A percentile compares a stretch with the other conserved stretches of the same genome.
These are phyloP conservation scores for Caenorhabditis sinica DNA, from an alignment of 2,888 invertebrate species.

Conservation along the genomic window DNA sequence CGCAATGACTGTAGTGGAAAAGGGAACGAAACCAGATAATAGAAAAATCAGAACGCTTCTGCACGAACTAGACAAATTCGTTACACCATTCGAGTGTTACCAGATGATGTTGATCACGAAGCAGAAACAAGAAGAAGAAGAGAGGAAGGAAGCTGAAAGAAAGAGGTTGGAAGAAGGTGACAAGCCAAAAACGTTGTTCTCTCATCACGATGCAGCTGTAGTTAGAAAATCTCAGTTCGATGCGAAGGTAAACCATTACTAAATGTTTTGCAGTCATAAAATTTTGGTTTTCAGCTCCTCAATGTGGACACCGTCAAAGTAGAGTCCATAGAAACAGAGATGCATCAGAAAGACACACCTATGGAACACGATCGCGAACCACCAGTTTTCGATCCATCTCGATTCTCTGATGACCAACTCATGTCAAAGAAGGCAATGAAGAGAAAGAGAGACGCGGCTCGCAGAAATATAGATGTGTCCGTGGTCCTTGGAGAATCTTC, in stretches of 20 bases:
- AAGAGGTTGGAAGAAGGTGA: slow-evolving; percentile 54
- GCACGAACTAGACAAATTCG: slow-evolving; percentile 66
- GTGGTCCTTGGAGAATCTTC: slow-evolving; percentile 51
- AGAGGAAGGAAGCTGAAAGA: slow-evolving; percentile 55
- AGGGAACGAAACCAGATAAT: slow-evolving; percentile 21
- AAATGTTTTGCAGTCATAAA: neutral
- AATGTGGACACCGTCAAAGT: slow-evolving; percentile 39
- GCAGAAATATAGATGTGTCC: slow-evolving; percentile 53
- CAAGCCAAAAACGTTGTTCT: slow-evolving; percentile 67
- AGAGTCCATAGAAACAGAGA: neutral
- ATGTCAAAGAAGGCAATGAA: slow-evolving; percentile 74
- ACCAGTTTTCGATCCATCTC: slow-evolving; percentile 48
- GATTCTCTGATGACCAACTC: slow-evolving; percentile 68
- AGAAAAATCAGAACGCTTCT: slow-evolving; percentile 23
- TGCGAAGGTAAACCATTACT: slow-evolving; percentile 26
- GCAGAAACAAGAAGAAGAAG: slow-evolving; percentile 64
- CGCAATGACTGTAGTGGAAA: slow-evolving; percentile 44
- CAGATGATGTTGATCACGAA: slow-evolving; percentile 67
- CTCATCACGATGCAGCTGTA: slow-evolving; percentile 72
- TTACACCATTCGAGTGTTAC: slow-evolving; percentile 74
- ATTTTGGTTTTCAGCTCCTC: slow-evolving; percentile 39
- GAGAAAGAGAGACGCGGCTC: slow-evolving; percentile 59
- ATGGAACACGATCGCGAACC: slow-evolving; percentile 23
- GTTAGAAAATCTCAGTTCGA: slow-evolving; percentile 68
- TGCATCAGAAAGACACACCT: neutral